Conservation (phyloP, 92 coral and sea anemone genomes). For the Pocillopora grandis region DNA sequence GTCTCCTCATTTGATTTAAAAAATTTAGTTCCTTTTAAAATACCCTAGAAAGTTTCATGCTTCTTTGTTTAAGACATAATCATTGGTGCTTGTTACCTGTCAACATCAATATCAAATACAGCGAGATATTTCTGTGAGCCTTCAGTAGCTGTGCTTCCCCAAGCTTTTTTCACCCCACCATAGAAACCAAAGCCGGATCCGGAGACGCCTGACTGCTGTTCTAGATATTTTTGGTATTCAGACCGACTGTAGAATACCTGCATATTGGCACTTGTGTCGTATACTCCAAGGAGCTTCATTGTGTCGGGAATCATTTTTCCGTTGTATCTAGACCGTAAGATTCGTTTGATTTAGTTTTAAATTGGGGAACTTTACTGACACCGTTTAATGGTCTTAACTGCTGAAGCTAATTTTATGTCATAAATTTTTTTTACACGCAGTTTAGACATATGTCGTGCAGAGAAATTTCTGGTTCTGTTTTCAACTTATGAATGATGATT, state of each 20-base stretch:
- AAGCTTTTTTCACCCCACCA: conserved; percentile 51
- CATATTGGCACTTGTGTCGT: conserved; percentile 43
- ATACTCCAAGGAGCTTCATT: conserved; percentile 51
- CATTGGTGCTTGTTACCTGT: conserved; percentile 28
- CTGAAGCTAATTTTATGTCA: too few species aligned
- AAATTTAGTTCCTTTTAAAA: too few species aligned
- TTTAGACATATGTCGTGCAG: too few species aligned
- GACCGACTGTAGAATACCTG: conserved; percentile 34
- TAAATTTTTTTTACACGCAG: too few species aligned
- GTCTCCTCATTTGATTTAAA: too few species aligned
- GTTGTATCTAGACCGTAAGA: neutral
- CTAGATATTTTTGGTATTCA: conserved; percentile 47
- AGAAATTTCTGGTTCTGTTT: too few species aligned
- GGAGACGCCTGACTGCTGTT: conserved; percentile 41
- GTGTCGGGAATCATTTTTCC: conserved; percentile 47
- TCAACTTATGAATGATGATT: too few species aligned
- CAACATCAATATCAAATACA: conserved; percentile 58
- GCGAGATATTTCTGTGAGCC: conserved; percentile 38
- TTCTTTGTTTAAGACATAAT: too few species aligned
- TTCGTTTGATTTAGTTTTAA: too few species aligned
- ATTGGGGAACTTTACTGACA: too few species aligned
- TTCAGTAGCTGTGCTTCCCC: conserved; percentile 26
- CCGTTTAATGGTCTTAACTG: too few species aligned
- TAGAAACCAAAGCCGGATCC: conserved; percentile 49
- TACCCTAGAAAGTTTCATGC: too few species aligned